These are phyloP conservation scores for Rattus rattus DNA, from an alignment of 2,113 vertebrate genomes.

Conservation along the genomic window DNA sequence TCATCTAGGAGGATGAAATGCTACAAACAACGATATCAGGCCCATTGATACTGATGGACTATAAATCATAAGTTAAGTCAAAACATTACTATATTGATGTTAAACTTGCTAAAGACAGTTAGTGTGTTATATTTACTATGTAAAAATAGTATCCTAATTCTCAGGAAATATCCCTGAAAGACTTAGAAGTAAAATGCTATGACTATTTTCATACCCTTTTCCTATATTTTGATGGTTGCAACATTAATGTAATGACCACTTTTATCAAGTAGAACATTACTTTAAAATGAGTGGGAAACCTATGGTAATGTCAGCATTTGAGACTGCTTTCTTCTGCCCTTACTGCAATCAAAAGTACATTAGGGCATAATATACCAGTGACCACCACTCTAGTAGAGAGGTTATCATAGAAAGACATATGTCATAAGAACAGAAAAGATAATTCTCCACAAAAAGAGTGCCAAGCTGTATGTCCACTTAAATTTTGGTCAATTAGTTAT, in stretches of 20 bases:
- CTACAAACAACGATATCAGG: background rate
- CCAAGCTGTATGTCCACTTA: background rate
- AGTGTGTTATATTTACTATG: background rate
- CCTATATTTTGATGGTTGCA: background rate
- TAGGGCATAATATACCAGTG: background rate
- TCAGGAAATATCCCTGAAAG: background rate
- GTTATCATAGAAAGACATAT: background rate
- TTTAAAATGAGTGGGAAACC: background rate
- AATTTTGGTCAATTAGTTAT: background rate
- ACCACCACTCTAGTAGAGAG: background rate
- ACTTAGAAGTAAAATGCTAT: background rate
- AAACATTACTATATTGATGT: background rate
- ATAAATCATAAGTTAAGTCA: background rate
- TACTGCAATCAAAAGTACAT: background rate
- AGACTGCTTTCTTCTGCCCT: background rate
- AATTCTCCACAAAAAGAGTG: background rate
- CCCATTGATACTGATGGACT: background rate
- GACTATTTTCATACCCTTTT: background rate
- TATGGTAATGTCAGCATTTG: background rate
- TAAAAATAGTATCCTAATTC: background rate
- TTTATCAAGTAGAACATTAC: background rate
- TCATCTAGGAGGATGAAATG: background rate
- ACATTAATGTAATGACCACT: background rate
- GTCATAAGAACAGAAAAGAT: background rate
- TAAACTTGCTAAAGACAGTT: background rate